Conservation (phyloP, 2,888 invertebrate genomes). For the Macropis europaea region DNA sequence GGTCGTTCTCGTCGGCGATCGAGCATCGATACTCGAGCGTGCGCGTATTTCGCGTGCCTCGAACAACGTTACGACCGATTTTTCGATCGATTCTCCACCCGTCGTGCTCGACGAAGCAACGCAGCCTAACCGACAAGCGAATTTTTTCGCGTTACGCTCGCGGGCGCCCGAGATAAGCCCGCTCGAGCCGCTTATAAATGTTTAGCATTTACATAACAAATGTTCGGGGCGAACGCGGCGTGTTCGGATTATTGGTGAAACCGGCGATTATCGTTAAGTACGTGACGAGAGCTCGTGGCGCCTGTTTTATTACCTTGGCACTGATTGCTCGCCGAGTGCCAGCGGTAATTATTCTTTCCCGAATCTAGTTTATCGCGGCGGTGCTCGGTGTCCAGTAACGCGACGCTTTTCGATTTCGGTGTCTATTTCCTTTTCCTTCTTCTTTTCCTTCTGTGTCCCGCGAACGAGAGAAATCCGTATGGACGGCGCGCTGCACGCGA, state of each 20-base stretch:
- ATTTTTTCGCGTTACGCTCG: neutral
- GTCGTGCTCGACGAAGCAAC: no score
- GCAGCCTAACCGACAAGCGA: no score
- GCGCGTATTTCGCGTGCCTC: no score
- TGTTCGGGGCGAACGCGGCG: neutral
- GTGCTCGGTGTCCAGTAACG: neutral
- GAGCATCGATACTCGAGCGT: neutral
- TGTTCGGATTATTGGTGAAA: slow-evolving; percentile 21
- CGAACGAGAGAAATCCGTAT: neutral
- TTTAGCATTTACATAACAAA: slow-evolving; percentile 28
- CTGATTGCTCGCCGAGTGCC: slow-evolving; percentile 41
- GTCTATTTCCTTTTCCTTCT: neutral
- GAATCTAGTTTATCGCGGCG: slow-evolving; percentile 28
- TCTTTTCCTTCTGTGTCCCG: no score
- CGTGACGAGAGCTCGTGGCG: slow-evolving; percentile 37
- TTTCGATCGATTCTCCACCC: neutral
- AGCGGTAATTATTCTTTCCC: slow-evolving; percentile 42
- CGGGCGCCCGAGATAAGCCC: neutral
- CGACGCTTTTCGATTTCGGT: neutral
- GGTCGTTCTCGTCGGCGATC: neutral
- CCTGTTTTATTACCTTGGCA: slow-evolving; percentile 51
- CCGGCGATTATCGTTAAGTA: slow-evolving; percentile 39
- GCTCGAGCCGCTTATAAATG: neutral
- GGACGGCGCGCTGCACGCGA: neutral
- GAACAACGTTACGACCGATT: neutral